Base-by-base conservation (phyloP, 2,113 vertebrate genomes). In the Zingel zingel region DNA sequence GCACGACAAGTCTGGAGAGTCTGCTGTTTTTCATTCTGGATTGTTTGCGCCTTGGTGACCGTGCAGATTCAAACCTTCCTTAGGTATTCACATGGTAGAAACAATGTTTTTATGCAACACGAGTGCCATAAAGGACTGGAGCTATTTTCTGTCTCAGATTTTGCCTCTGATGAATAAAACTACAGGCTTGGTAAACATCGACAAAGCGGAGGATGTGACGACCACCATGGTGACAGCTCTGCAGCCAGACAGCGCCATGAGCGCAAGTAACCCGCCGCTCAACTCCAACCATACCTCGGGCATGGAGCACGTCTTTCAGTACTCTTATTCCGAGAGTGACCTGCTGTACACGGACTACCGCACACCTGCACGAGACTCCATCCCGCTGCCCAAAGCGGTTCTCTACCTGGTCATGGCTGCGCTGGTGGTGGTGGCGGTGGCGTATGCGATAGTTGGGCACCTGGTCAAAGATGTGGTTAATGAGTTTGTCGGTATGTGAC, bases 321-420 rank as follows among this genome's bases (percentile, higher is more conserved):
- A 92, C 77, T 96, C 97, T 0, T 96, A 96, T 79, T 97, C 96
- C 0, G 97, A 97, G 88, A 94, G 94, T 47, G 96, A 96, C 82
- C 95, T 96, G 84, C 94, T 96, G 61, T 96, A 95, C 94, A 96
- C 95, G 69, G 96, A 97, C 89, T 94, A 95, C 92, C 95, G 96
- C 80, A 95, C 95, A 0, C 96, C 96, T 12, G 91, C 93, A 33
- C 90, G 95, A 39, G 96, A 97, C 0, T 88, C 96, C 53, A 96
- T 97, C 47, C 96, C 95, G 48, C 90, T 98, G 80, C 97, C 97
- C 83, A 97, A 96, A 74, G 97, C 97, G 13, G 96, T 98, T 21
- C 96, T 98, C n/a, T 98, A 98, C 92, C 95, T 98, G 80, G 93
- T 98, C 45, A 97, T 97, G 96, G 97, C 96, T 6, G 97, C 96